phyloP scores from a whole-genome alignment of 2,888 invertebrate genomes.

The Cistogaster globosa region DNA sequence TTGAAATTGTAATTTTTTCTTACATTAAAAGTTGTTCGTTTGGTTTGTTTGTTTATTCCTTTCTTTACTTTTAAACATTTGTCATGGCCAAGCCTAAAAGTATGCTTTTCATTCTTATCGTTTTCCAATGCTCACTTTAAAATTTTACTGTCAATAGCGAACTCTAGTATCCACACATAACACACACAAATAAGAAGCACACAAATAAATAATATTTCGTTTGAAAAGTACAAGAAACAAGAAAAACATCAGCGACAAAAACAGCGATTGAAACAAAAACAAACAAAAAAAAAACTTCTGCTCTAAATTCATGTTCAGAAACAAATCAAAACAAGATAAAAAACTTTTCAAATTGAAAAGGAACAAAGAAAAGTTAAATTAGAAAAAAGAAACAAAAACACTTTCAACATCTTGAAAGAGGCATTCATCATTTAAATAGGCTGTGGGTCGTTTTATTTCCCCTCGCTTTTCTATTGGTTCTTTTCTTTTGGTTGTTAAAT shows the following conservation, averaged over 20 bases:
- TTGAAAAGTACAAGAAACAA: conserved; percentile 3
- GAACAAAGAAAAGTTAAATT: no score
- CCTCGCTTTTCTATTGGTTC: no score
- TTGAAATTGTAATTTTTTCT: conserved; percentile 24
- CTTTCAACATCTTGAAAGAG: conserved; percentile 42
- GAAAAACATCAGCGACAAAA: conserved; percentile 1
- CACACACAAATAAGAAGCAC: background rate
- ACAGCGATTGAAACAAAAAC: background rate
- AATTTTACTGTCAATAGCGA: conserved; percentile 10
- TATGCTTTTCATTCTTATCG: conserved; percentile 25
- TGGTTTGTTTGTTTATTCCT: background rate
- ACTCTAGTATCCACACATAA: background rate
- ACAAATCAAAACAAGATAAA: conserved; percentile 36
- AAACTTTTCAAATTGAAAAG: conserved; percentile 30
- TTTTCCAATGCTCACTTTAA: conserved; percentile 21
- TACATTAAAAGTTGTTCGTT: conserved; percentile 26
- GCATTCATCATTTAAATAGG: conserved; percentile 58
- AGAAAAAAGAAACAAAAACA: background rate
- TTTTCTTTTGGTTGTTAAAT: background rate
- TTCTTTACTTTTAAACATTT: background rate
- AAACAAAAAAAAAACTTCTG: conserved; percentile 21
- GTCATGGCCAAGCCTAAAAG: conserved; percentile 27
- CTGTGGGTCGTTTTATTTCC: background rate
- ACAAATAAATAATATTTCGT: background rate
- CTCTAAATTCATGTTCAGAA: conserved; percentile 46